A percentile compares a stretch with the other conserved stretches of the same genome.
phyloP scores from a whole-genome alignment of 1,140 invertebrate species.

The Heliconius himera region DNA sequence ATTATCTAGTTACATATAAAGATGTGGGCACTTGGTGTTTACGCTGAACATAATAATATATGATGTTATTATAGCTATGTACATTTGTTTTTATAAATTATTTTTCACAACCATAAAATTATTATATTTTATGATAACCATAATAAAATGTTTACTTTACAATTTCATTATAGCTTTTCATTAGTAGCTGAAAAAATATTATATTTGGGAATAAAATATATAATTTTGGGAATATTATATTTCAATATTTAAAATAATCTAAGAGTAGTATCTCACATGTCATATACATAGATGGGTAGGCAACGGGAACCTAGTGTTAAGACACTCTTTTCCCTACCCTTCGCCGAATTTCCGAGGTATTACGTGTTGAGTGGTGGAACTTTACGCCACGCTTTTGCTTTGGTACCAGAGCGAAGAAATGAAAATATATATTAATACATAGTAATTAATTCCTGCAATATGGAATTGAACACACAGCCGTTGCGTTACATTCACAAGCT shows the following conservation, averaged over 20 bases:
- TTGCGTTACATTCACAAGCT: too few relatives aligned
- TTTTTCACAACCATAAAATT: constrained; percentile 72
- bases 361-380: too few relatives aligned
- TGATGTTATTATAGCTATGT: constrained; percentile 37
- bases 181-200: background rate
- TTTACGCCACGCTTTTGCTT: too few relatives aligned
- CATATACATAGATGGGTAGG: too few relatives aligned
- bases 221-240: background rate
- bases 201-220: background rate
- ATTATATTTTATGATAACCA: constrained; percentile 44
- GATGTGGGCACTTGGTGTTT: constrained; percentile 33
- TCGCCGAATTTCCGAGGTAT: too few relatives aligned
- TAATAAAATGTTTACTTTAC: background rate
- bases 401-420: too few relatives aligned
- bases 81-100: constrained; percentile 55
- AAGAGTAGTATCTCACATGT: background rate
- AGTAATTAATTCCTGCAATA: too few relatives aligned
- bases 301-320: too few relatives aligned
- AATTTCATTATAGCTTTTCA: background rate
- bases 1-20: constrained; percentile 16
- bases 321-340: too few relatives aligned
- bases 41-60: constrained; percentile 3
- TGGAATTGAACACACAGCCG: too few relatives aligned
- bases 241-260: background rate
- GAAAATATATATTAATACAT: too few relatives aligned